Evolutionary conservation across 1,140 invertebrate genomes (phyloP), one percentile per base, ranked within the genome.

Genomic region (Leptinotarsa lineolata): DNA sequence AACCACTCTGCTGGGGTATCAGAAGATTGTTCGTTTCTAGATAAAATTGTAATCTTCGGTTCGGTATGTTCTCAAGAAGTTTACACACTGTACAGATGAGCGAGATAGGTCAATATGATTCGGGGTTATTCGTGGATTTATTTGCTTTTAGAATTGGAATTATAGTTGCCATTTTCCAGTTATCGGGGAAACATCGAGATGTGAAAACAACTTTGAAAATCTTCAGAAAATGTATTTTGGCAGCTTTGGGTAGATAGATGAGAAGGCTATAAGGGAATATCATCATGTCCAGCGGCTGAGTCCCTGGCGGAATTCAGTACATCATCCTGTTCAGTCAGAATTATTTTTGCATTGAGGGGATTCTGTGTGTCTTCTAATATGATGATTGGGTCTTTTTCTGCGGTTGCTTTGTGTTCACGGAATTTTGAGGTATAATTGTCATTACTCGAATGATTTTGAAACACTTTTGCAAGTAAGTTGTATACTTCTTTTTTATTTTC

Each of bases 1-100:
- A 60, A 18, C 59, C 59, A 60, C 59, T 60, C 21, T 60, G 59
- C n/a, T 60, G 16, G 16, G 59, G 59, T 18, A 60, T 21, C 16
- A 60, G 59, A n/a, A 60, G 16, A 21, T 13, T 46, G 45, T 46
- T 60, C 21, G 20, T n/a, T 60, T n/a, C 16, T 18, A 6, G 6
- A n/a, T n/a, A n/a, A n/a, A n/a, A n/a, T n/a, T n/a, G n/a, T n/a
- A n/a, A n/a, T n/a, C n/a, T n/a, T n/a, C n/a, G n/a, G n/a, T n/a
- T n/a, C n/a, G n/a, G n/a, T n/a, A n/a, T n/a, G n/a, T 16, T 61
- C n/a, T 61, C 2, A 2, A 11, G 59, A 2, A 61, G 8, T n/a
- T 61, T 61, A 22, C 59, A 61, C 59, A 61, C 4, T 18, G 59
- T 20, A 61, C n/a, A 15, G 11, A 4, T 61, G 11, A 61, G 59